Base-by-base conservation (phyloP, 92 coral and sea anemone genomes). In the Parazoanthus swiftii region DNA sequence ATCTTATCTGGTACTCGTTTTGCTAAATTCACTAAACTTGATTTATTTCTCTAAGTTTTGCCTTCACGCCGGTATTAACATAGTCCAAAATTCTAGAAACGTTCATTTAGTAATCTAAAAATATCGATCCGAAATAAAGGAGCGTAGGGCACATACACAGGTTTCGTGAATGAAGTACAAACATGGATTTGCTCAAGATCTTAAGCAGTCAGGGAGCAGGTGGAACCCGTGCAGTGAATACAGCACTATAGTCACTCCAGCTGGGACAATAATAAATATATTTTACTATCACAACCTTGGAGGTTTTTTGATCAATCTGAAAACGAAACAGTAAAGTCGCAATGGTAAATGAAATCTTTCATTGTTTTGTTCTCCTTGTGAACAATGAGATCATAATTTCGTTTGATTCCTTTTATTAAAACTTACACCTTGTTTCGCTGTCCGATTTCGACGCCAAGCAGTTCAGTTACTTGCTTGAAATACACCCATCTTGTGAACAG, bases 321-420 rank as follows among this genome's bases (percentile, higher is more conserved):
- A 54, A 79, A 26, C 8, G 67, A 50, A 6, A 0, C 33, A 3
- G 0, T 5, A 79, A 46, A 54, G 9, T 10, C 4, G 9, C 11
- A 1, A n/a, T 18, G 20, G 0, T 11, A 23, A 79, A n/a, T 10
- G 8, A 73, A 15, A 16, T 6, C 0, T 79, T 78, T 51, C n/a
- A 50, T 13, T 79, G 43, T 25, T 25, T 50, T 33, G 63, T 51
- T 48, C 82, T 79, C 42, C 36, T 13, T 79, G 21, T 50, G 35
- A 79, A 5, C 66, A 79, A 63, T 79, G 82, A 79, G 82, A 79
- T 79, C 82, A 79, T 79, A 79, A 16, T 51, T 39, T 21, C 39
- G 63, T 6, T 4, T n/a, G 37, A 44, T 46, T 39, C n/a, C 25
- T 76, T 50, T 35, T 79, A 20, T 6, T 44, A 33, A 9, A 15